Evolutionary conservation across 2,113 vertebrate species (phyloP).

Genomic region (Stegostoma tigrinum): DNA sequence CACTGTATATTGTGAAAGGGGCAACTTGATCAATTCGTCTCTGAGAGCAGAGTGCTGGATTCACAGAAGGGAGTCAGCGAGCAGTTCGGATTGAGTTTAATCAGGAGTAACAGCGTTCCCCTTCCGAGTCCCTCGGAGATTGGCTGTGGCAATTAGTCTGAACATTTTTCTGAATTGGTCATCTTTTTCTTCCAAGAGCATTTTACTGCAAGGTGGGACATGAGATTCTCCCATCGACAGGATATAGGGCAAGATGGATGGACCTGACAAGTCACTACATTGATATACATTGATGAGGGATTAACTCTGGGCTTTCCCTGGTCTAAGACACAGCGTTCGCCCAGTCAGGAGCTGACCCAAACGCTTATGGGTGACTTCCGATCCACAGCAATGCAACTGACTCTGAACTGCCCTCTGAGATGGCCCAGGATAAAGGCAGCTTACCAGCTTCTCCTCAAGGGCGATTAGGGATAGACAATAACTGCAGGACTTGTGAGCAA

Average conservation of each 20-base stretch:
- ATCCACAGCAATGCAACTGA: too few species aligned
- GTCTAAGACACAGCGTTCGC: background rate
- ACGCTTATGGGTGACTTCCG: too few species aligned
- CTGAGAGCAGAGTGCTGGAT: background rate
- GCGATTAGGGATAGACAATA: background rate
- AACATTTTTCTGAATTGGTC: background rate
- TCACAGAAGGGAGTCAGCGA: background rate
- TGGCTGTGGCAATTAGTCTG: background rate
- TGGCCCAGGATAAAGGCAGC: background rate
- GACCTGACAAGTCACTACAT: background rate
- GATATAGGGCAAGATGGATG: background rate
- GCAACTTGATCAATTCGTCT: background rate
- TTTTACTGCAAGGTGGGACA: background rate
- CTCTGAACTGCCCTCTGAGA: background rate
- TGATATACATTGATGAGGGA: background rate
- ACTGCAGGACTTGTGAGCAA: too few species aligned
- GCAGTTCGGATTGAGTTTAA: background rate
- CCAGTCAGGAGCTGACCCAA: background rate
- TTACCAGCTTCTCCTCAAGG: background rate
- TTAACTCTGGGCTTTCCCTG: background rate
- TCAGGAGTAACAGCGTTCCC: background rate
- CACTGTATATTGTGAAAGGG: background rate
- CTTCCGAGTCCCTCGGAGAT: background rate
- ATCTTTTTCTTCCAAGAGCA: background rate
- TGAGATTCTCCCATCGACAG: background rate